Conservation (phyloP, 2,113 vertebrate species). For the Procavia capensis region DNA sequence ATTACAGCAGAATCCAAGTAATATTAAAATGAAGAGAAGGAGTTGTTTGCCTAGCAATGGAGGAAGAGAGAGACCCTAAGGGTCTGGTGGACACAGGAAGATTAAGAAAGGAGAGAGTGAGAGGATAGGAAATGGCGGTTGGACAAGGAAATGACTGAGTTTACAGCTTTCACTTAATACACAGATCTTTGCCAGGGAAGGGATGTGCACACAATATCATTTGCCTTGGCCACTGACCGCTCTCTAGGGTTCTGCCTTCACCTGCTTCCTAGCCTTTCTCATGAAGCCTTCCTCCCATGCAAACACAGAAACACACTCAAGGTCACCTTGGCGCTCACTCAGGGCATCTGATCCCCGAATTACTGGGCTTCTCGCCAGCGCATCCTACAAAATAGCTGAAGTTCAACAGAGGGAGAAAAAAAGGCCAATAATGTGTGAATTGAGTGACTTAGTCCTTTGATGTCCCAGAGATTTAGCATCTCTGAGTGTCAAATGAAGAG, state of each 20-base stretch:
- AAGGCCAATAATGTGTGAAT: not conserved
- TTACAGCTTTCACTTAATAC: not conserved
- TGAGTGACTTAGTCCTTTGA: not conserved
- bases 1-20: not conserved
- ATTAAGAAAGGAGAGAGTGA: not conserved
- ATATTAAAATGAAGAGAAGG: not conserved
- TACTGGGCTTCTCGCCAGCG: not conserved
- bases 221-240: not conserved
- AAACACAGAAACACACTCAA: not conserved
- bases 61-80: not conserved
- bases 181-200: not conserved
- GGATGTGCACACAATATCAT: not conserved
- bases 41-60: not conserved
- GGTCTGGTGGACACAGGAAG: not conserved
- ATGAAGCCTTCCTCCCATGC: not conserved
- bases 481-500: not conserved
- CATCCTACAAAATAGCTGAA: not conserved
- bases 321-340: not conserved
- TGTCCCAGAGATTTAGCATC: not conserved
- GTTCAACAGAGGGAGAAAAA: not conserved
- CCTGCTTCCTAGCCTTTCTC: constrained; percentile 2
- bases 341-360: not conserved
- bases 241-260: not conserved
- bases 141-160: not conserved
- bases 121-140: not conserved